Evolutionary conservation across 2,797 vertebrate species (phyloP).

Genomic region (Sparidentex hasta): DNA sequence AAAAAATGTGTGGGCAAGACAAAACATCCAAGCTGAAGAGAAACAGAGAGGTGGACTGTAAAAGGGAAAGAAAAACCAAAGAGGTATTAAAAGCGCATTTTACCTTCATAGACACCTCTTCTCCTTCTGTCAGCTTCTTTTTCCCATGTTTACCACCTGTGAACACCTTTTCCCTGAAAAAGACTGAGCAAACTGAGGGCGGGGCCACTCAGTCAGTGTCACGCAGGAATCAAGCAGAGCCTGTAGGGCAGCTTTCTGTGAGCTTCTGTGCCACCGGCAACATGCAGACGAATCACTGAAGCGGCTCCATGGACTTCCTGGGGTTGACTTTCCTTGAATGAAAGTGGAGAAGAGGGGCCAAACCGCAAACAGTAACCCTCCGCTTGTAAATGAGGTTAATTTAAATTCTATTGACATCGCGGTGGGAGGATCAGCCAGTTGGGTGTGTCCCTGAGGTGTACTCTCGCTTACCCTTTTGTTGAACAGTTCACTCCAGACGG

Average conservation of each 20-base stretch:
- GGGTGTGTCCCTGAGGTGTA: constrained; percentile 47
- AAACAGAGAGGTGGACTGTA: constrained; percentile 1
- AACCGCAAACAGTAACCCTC: constrained; percentile 16
- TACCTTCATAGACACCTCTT: constrained; percentile 51
- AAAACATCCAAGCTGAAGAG: constrained; percentile 39
- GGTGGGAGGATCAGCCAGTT: background rate
- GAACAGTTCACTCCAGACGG: background rate
- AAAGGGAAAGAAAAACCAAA: background rate
- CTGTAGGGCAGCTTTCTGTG: constrained; percentile 68
- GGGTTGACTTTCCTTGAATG: constrained; percentile 11
- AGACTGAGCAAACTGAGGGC: background rate
- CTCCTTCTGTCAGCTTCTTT: constrained; percentile 11
- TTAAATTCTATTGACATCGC: constrained; percentile 18
- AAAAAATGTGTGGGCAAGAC: constrained; percentile 56
- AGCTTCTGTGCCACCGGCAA: constrained; percentile 10
- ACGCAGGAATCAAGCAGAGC: constrained; percentile 76
- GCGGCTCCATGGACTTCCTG: constrained; percentile 4
- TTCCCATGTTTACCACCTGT: constrained; percentile 5
- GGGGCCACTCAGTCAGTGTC: constrained; percentile 17
- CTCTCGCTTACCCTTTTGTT: constrained; percentile 38
- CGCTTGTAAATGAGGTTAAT: constrained; percentile 14
- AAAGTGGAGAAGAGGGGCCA: constrained; percentile 12
- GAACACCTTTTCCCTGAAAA: constrained; percentile 10
- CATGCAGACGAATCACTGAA: constrained; percentile 2
- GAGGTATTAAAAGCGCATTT: background rate